Conservation (phyloP, 1,140 invertebrate genomes). For the Halesus radiatus region DNA sequence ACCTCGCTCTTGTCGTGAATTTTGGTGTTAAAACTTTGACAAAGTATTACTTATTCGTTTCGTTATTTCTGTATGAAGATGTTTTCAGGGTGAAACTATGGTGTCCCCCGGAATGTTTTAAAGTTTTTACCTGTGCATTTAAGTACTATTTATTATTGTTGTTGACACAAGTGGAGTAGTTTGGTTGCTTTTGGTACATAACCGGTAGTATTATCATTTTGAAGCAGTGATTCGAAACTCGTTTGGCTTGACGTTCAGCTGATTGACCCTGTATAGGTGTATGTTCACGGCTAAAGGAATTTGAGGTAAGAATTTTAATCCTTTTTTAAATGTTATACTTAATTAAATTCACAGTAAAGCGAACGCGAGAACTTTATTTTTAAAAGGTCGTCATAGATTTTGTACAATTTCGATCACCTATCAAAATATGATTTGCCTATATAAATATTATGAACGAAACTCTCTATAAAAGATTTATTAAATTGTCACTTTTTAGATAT, state of each 20-base stretch:
- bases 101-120: not conserved
- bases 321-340: not conserved
- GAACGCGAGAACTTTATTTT: not conserved
- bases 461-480: too few species aligned
- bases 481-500: too few species aligned
- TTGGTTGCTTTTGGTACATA: not conserved
- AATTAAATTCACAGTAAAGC: not conserved
- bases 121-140: slow-evolving; percentile 1
- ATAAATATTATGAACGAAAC: too few species aligned
- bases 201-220: not conserved
- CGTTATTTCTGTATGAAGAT: not conserved
- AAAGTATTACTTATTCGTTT: not conserved
- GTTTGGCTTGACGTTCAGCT: slow-evolving; percentile 3
- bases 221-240: slow-evolving; percentile 9
- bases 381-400: too few species aligned
- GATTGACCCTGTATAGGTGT: not conserved
- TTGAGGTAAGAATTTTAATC: slow-evolving; percentile 19
- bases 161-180: slow-evolving; percentile 25
- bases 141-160: slow-evolving; percentile 3
- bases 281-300: not conserved
- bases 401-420: too few species aligned
- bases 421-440: too few species aligned
- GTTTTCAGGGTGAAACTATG: not conserved
- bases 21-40: slow-evolving; percentile 22
- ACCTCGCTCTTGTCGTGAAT: slow-evolving; percentile 16